Evolutionary conservation across 2,797 vertebrate genomes (phyloP).

Genomic region (Bradypus variegatus): DNA sequence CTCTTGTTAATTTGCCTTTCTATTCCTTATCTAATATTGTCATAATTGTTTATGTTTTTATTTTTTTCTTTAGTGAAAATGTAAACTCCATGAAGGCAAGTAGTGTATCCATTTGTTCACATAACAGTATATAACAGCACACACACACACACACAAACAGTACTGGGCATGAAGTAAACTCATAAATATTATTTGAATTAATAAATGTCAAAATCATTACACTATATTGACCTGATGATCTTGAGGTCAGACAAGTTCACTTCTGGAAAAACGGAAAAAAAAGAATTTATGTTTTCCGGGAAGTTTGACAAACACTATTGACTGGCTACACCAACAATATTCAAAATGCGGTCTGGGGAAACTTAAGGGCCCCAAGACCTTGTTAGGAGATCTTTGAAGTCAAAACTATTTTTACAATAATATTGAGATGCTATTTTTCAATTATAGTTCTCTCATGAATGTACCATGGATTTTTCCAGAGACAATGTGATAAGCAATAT

Average conservation of each 20-base stretch:
- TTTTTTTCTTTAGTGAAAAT: conserved; percentile 32
- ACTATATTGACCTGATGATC: not conserved
- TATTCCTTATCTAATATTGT: not conserved
- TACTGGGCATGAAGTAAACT: conserved; percentile 13
- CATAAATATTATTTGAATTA: conserved; percentile 20
- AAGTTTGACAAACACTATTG: not conserved
- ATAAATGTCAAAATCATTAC: conserved; percentile 30
- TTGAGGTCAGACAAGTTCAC: not conserved
- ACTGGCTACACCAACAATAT: not conserved
- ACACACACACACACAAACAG: not conserved
- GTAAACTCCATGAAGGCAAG: not conserved
- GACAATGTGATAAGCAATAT: not conserved
- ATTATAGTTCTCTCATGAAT: not conserved
- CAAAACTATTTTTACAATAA: conserved; percentile 9
- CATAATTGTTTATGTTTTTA: not conserved
- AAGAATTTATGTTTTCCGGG: not conserved
- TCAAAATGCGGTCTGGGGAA: not conserved
- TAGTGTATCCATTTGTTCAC: not conserved
- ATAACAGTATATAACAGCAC: not conserved
- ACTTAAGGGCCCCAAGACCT: not conserved
- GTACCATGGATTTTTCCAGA: not conserved
- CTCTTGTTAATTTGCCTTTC: not conserved
- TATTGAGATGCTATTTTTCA: conserved; percentile 14
- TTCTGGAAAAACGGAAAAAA: not conserved
- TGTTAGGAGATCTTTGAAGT: not conserved